These are phyloP conservation scores for Pseudochirops cupreus DNA, from an alignment of 2,797 vertebrate species.

Conservation along the genomic window DNA sequence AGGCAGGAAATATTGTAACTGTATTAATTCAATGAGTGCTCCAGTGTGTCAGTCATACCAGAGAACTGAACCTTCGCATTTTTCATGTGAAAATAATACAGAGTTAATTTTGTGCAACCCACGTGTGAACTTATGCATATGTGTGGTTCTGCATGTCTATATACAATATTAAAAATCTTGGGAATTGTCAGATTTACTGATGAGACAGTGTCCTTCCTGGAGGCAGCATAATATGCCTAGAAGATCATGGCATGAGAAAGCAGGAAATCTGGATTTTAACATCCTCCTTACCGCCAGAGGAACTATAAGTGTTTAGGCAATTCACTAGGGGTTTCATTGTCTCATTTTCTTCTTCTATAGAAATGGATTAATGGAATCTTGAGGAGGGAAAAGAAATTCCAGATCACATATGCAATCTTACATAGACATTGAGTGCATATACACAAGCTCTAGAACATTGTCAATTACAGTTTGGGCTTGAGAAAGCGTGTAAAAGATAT, in stretches of 20 bases:
- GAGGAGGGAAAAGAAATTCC: neutral
- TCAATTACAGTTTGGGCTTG: neutral
- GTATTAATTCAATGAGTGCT: neutral
- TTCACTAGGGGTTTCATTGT: too few species aligned
- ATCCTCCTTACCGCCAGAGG: accelerated
- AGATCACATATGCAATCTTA: neutral
- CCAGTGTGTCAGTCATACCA: neutral
- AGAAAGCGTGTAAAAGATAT: neutral
- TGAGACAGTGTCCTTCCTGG: neutral
- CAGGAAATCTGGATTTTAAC: neutral
- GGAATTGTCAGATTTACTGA: neutral
- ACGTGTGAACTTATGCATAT: neutral
- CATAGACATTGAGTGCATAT: neutral
- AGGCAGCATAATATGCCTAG: neutral
- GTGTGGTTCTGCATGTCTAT: neutral
- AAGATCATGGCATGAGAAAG: neutral
- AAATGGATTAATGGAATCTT: neutral
- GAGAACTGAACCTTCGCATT: neutral
- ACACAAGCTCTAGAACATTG: neutral
- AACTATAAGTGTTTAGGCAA: neutral
- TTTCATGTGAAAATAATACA: neutral
- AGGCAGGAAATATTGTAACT: neutral
- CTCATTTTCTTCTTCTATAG: neutral
- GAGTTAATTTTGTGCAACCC: neutral
- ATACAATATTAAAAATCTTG: neutral